These are phyloP conservation scores for Mythimna pallens DNA, from an alignment of 2,888 invertebrate species.

Conservation along the genomic window DNA sequence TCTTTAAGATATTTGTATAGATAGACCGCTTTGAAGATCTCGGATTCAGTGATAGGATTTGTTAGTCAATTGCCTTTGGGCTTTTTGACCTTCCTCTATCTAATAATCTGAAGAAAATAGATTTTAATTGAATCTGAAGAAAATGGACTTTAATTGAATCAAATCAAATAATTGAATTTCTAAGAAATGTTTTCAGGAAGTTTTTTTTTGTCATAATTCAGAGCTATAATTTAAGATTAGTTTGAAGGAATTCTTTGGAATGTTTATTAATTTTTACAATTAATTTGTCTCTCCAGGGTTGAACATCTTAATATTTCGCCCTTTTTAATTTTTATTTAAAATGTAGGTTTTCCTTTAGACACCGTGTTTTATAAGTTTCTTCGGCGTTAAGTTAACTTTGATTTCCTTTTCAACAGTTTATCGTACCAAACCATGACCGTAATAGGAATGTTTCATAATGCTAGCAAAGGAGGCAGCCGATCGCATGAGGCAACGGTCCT, in stretches of 20 bases:
- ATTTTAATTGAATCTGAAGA: constrained; percentile 31
- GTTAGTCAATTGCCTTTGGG: constrained; percentile 12
- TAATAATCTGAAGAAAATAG: constrained; percentile 10
- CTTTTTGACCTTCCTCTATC: constrained; percentile 12
- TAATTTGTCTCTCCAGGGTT: neutral
- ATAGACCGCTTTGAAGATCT: constrained; percentile 14
- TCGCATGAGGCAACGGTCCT: too few species aligned
- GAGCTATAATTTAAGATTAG: neutral
- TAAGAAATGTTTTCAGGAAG: neutral
- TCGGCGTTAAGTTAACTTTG: too few species aligned
- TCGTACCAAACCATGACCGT: too few species aligned
- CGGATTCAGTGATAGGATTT: constrained; percentile 4
- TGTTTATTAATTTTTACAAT: constrained; percentile 2
- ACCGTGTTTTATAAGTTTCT: neutral
- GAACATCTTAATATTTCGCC: neutral
- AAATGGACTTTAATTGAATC: constrained; percentile 38
- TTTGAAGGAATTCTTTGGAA: constrained; percentile 11
- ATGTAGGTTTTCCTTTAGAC: neutral
- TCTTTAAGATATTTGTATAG: constrained; percentile 34
- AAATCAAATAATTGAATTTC: constrained; percentile 13
- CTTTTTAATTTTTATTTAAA: constrained; percentile 2
- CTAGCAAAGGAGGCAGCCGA: too few species aligned
- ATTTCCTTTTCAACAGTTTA: too few species aligned
- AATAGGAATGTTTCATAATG: too few species aligned
- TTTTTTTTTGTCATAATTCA: neutral